These are phyloP conservation scores for Grapholita molesta DNA, from an alignment of 1,140 invertebrate genomes.

Conservation along the genomic window DNA sequence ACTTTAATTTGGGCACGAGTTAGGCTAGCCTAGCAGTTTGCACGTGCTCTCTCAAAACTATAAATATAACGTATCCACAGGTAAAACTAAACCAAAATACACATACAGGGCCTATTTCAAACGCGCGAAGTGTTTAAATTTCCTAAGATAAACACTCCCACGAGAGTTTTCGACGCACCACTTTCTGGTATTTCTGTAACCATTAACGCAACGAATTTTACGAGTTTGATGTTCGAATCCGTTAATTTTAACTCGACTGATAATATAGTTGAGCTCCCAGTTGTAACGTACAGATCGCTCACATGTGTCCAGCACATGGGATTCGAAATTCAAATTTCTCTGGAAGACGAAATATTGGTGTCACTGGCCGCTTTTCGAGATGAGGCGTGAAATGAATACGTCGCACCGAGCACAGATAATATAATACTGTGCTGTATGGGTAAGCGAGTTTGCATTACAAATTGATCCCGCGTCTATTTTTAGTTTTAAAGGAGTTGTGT, in stretches of 20 bases:
- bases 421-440: not conserved
- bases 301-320: constrained; percentile 4
- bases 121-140: not conserved
- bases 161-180: not conserved
- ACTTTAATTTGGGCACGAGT: not conserved
- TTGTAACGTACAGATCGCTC: not conserved
- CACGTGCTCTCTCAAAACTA: not conserved
- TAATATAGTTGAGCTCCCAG: not conserved
- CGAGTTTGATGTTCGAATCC: constrained; percentile 7
- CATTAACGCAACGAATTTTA: not conserved
- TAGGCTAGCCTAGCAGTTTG: not conserved
- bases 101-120: not conserved
- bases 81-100: not conserved
- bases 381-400: not conserved
- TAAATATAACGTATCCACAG: not conserved
- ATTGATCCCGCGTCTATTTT: not conserved
- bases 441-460: not conserved
- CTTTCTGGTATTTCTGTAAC: not conserved
- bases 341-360: not conserved
- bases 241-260: constrained; percentile 8
- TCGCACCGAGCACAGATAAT: not conserved
- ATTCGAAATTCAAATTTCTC: not conserved
- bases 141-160: not conserved
- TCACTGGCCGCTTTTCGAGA: not conserved
- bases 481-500: not conserved